Evolutionary conservation across 2,113 vertebrate species (phyloP), one percentile per base, ranked within the genome.

Genomic region (Oncorhynchus nerka): DNA sequence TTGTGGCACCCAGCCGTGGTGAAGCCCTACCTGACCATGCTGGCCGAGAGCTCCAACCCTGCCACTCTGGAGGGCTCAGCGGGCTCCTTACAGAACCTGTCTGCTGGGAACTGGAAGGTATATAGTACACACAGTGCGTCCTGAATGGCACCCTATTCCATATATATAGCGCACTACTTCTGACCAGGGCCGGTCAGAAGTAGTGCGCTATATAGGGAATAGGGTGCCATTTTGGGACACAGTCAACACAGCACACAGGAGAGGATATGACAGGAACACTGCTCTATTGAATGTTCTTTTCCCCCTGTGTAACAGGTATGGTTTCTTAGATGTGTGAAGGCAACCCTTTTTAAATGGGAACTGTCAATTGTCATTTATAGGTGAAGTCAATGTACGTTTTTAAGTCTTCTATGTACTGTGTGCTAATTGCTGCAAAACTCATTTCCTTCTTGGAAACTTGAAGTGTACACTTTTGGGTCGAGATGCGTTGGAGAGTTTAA

Each of bases 51-150:
- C 90, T 99, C 97, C 76, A 99, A 99, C 76, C 98, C 97, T 0
- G 97, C 97, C 39, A 99, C 98, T 4, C 93, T 99, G 67, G 98
- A 99, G 88, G 98, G 97, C 71, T 97, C 98, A 1, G 98, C 98
- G 0, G 98, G 98, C 13, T 98, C 97, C 9, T 95, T 99, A 48
- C 98, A 99, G 93, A 99, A 99, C 82, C 95, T 99, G 70, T 98
- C 98, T 66, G 98, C 98, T 0, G 97, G 98, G 68, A 97, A 98
- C 90, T 99, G 98, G 98, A 99, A 99, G 97, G 98, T 97, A 90
- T 13, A 20, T 4, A 64, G 24, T 9, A 30, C 13, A 64, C n/a
- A 68, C 7, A 75, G 0, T 55, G 26, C 32, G 2, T 24, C 15
- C 5, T 45, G 20, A 74, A 48, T 34, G 30, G 20, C 16, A 45